These are phyloP conservation scores for Plotosus lineatus DNA, from an alignment of 2,113 vertebrate species.

Conservation along the genomic window DNA sequence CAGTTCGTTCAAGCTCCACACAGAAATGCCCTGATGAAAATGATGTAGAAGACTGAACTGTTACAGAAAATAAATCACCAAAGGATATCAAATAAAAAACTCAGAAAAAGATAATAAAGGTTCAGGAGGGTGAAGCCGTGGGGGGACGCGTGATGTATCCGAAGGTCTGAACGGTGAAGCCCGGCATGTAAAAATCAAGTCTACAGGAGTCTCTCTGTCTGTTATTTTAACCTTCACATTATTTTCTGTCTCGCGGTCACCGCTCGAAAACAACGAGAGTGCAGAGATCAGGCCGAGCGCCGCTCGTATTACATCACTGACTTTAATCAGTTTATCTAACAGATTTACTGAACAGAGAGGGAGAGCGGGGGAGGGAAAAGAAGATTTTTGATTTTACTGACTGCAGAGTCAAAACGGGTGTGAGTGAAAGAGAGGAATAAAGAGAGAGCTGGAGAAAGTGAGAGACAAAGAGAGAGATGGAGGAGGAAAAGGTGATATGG, in stretches of 20 bases:
- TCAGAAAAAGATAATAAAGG: background rate
- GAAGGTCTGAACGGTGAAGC: background rate
- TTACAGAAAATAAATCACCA: background rate
- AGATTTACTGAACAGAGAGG: background rate
- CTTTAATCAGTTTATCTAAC: background rate
- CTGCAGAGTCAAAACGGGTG: no score
- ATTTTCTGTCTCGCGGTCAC: background rate
- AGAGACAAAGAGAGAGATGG: background rate
- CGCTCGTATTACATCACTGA: background rate
- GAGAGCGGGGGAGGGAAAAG: no score
- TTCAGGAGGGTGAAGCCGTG: background rate
- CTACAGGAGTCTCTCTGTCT: background rate
- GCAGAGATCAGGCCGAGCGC: background rate
- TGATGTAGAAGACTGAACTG: no score
- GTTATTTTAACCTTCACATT: background rate
- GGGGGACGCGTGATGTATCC: no score
- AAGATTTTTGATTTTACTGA: no score
- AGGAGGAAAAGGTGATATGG: background rate
- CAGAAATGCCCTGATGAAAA: no score
- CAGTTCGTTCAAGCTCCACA: no score
- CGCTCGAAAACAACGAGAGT: background rate
- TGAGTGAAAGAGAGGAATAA: background rate
- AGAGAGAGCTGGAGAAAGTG: background rate
- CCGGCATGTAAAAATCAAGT: background rate
- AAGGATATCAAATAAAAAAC: no score